A percentile compares a stretch with the other conserved stretches of the same genome.
phyloP scores from a whole-genome alignment of 2,113 vertebrate species.

The Ceratotherium simum region DNA sequence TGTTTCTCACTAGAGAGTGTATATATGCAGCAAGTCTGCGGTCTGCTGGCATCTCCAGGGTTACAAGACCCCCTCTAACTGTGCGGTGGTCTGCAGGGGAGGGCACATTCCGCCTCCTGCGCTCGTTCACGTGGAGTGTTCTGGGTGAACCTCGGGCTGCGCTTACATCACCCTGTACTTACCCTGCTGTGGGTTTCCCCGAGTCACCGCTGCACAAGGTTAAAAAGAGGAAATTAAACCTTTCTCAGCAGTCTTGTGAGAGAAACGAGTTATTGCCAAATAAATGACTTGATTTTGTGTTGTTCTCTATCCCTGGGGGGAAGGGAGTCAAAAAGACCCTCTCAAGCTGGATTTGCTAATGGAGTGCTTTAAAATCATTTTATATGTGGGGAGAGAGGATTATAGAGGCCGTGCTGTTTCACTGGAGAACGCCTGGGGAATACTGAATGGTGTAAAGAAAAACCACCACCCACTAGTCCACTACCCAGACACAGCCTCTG shows the following conservation, averaged over 20 bases:
- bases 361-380: neutral
- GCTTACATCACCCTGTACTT: neutral
- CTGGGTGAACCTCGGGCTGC: neutral
- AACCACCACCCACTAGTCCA: fast-evolving
- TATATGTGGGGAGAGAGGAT: neutral
- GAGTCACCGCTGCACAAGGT: neutral
- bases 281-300: neutral
- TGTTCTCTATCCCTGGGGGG: neutral
- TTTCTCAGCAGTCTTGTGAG: neutral
- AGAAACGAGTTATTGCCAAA: neutral
- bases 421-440: neutral
- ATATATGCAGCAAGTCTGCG: neutral
- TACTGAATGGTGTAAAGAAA: neutral
- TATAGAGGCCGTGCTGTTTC: fast-evolving
- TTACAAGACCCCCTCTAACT: neutral
- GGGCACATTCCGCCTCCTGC: neutral
- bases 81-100: neutral
- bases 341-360: neutral
- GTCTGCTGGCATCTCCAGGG: neutral
- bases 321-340: neutral
- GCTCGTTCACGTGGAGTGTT: fast-evolving
- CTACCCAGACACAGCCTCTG: neutral
- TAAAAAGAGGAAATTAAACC: slow-evolving; percentile 38
- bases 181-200: neutral
- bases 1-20: neutral